Percentiles rank a stretch among this genome's conserved stretches.
phyloP scores from a whole-genome alignment of 2,888 invertebrate species.

The Horisme vitalbata region DNA sequence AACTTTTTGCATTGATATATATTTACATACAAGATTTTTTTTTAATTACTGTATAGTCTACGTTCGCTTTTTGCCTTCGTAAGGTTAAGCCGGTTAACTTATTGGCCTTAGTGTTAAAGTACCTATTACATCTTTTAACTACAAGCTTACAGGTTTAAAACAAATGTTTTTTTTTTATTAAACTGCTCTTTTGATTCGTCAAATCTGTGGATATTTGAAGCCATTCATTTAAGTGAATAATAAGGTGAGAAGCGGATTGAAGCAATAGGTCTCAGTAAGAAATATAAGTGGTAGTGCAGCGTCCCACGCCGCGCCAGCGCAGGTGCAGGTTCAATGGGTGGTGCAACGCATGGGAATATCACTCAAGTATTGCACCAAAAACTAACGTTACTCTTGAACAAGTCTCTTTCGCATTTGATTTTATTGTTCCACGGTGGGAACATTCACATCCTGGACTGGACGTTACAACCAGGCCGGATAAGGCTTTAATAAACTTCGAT shows the following conservation, averaged over 20 bases:
- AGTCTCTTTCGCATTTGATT: background rate
- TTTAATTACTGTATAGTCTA: too few relatives aligned
- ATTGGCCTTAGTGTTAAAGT: too few relatives aligned
- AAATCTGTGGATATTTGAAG: background rate
- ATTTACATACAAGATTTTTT: too few relatives aligned
- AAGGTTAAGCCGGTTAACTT: too few relatives aligned
- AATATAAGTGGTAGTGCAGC: slow-evolving; percentile 3
- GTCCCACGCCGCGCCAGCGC: background rate
- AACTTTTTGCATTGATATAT: too few relatives aligned
- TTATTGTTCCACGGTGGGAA: background rate
- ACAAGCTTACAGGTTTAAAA: too few relatives aligned
- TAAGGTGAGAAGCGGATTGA: slow-evolving; percentile 5
- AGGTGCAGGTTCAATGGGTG: background rate
- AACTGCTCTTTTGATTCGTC: too few relatives aligned
- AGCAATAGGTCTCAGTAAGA: background rate
- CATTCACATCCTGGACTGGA: background rate
- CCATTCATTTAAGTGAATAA: background rate
- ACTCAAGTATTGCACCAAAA: background rate
- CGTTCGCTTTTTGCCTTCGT: too few relatives aligned
- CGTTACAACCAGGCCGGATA: too few relatives aligned
- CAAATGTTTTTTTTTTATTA: too few relatives aligned
- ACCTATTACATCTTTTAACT: too few relatives aligned
- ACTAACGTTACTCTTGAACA: background rate
- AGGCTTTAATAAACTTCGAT: too few relatives aligned
- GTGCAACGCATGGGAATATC: slow-evolving; percentile 12